Evolutionary conservation across 2,113 vertebrate genomes (phyloP), one percentile per base, ranked within the genome.

Genomic region (Hyperoodon ampullatus): DNA sequence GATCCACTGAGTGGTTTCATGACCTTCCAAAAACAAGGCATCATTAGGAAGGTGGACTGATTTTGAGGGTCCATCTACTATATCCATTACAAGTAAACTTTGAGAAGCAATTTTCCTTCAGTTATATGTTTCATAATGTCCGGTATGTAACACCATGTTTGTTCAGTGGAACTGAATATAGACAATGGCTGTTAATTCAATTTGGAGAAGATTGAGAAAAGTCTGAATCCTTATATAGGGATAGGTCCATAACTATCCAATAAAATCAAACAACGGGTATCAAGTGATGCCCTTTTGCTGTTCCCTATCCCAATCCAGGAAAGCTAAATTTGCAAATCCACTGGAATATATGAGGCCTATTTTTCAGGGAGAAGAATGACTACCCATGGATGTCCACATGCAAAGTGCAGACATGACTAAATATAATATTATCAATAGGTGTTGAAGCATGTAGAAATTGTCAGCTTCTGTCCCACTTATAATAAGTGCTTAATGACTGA

Each of bases 181-280:
- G 42, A 85, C 18, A 93, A n/a, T 39, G 12, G 4, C 3, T 93
- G 88, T 93, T 66, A 85, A 33, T 88, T 87, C 18, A 92, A 63
- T 81, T 72, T 95, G n/a, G 53, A 91, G 21, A 93, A 82, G 53
- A 53, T 18, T 53, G 12, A 72, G 58, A 93, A 90, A 93, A 60
- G 53, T 95, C 44, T 86, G 35, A 88, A 86, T 53, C 11, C 66
- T 90, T 97, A 94, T 66, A 58, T 7, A 82, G 15, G 9, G 14
- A 1, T 94, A 95, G 93, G 50, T 86, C 12, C 19, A 68, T 86
- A 81, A 82, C 5, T 77, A 58, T 28, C 23, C 3, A 83, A 88
- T 70, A 90, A 86, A 88, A 92, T 61, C 30, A 35, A 77, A 33
- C 83, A 91, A 28, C 50, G 23, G 15, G 14, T 39, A 66, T 47